A percentile compares a stretch with the other conserved stretches of the same genome.
Conservation (phyloP, 2,797 vertebrate genomes). For the Eidolon dupreanum region DNA sequence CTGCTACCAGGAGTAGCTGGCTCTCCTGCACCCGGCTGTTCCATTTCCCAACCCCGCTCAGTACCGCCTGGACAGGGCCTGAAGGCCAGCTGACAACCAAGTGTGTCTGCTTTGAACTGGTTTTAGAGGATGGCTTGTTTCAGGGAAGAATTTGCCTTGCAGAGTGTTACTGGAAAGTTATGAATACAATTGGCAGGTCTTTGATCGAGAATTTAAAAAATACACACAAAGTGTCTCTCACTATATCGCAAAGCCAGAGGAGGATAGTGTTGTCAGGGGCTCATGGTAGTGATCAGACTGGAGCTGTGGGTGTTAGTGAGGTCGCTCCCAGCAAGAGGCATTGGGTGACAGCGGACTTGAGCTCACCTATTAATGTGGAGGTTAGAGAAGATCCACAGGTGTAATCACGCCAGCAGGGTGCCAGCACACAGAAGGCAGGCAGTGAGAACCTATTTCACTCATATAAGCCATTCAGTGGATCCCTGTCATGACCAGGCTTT, state of each 20-base stretch:
- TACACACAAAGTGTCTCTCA: background rate
- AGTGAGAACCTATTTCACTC: background rate
- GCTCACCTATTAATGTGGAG: background rate
- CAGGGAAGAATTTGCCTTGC: background rate
- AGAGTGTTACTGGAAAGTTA: background rate
- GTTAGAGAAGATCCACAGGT: background rate
- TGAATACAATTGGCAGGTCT: background rate
- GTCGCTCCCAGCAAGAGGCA: background rate
- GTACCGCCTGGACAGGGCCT: background rate
- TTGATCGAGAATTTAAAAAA: background rate
- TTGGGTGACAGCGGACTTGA: background rate
- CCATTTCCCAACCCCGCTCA: background rate
- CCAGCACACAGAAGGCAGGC: background rate
- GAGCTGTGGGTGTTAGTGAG: background rate
- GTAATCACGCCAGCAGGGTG: background rate
- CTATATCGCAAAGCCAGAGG: background rate
- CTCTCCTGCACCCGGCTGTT: background rate
- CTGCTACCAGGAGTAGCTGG: background rate
- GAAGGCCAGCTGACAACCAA: background rate
- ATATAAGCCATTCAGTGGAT: background rate
- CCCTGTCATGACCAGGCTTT: background rate
- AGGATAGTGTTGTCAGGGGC: background rate
- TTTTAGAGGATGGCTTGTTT: background rate
- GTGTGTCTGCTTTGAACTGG: background rate
- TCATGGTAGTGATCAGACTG: background rate